Percentiles rank a stretch among this genome's conserved stretches.
Conservation (phyloP, 2,888 invertebrate species). For the Escarpia spicata region DNA sequence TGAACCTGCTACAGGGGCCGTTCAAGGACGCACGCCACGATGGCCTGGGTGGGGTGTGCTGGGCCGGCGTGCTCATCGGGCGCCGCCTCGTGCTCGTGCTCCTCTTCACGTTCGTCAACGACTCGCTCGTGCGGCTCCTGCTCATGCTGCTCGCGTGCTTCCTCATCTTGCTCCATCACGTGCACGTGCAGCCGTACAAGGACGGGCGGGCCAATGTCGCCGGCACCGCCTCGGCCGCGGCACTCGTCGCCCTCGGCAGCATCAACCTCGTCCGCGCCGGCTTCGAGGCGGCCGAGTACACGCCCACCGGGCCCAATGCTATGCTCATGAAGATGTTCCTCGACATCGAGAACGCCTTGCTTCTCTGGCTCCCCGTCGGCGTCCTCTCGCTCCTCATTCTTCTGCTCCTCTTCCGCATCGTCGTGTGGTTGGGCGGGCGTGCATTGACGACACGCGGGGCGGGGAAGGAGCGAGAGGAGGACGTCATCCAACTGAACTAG, state of each 20-base stretch:
- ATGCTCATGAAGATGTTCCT: constrained; percentile 41
- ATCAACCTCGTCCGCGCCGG: constrained; percentile 45
- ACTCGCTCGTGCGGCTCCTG: constrained; percentile 42
- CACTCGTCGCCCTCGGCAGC: constrained; percentile 41
- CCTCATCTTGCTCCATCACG: constrained; percentile 43
- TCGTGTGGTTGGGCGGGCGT: not conserved
- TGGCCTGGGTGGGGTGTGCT: constrained; percentile 35
- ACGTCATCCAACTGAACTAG: not conserved
- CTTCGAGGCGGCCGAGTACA: constrained; percentile 46
- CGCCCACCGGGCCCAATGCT: constrained; percentile 43
- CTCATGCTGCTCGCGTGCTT: constrained; percentile 44
- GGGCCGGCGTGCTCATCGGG: constrained; percentile 45
- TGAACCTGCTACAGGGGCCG: constrained; percentile 37
- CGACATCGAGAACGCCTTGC: constrained; percentile 41
- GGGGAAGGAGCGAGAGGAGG: not conserved
- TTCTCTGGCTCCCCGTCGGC: constrained; percentile 40
- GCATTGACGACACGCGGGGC: not conserved
- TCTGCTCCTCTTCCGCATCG: not conserved
- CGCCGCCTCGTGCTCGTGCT: constrained; percentile 41
- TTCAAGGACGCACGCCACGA: constrained; percentile 37
- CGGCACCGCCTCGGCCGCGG: constrained; percentile 42
- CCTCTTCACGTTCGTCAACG: constrained; percentile 44
- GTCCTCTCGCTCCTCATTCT: not conserved
- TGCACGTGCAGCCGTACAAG: constrained; percentile 45
- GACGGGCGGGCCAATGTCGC: constrained; percentile 41